Evolutionary conservation across 2,888 invertebrate genomes (phyloP).

Genomic region (Choristoneura rosaceana): DNA sequence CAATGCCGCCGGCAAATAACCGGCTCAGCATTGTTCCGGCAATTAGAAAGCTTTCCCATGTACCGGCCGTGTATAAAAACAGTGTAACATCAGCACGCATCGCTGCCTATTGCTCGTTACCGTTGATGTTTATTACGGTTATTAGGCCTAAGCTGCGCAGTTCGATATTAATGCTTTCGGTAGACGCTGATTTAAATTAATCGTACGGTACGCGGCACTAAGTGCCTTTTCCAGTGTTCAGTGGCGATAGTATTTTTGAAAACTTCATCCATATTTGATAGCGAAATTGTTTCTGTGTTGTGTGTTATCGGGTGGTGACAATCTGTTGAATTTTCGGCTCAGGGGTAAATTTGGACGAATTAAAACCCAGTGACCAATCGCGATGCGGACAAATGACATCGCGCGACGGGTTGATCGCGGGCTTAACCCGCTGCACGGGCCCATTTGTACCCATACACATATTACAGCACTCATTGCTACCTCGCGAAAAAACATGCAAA

Average conservation of each 20-base stretch:
- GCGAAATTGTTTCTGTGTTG: constrained; percentile 37
- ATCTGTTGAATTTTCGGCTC: constrained; percentile 67
- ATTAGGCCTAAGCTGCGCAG: constrained; percentile 81
- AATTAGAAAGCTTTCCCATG: constrained; percentile 86
- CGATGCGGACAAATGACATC: constrained; percentile 64
- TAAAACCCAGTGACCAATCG: constrained; percentile 67
- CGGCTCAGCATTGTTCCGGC: constrained; percentile 86
- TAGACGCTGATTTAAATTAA: constrained; percentile 73
- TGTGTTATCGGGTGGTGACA: constrained; percentile 61
- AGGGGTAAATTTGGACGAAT: constrained; percentile 63
- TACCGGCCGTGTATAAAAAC: constrained; percentile 85
- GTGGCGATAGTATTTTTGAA: constrained; percentile 23
- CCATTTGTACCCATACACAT: constrained; percentile 33
- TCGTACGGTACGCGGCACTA: constrained; percentile 51
- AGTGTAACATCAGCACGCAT: constrained; percentile 85
- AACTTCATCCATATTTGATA: constrained; percentile 40
- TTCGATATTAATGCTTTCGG: constrained; percentile 76
- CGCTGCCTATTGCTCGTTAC: constrained; percentile 85
- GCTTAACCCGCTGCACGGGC: constrained; percentile 56
- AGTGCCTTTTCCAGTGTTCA: constrained; percentile 34
- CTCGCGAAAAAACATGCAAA: constrained; percentile 16
- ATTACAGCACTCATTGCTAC: constrained; percentile 18
- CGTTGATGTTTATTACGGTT: constrained; percentile 84
- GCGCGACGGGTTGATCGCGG: constrained; percentile 64
- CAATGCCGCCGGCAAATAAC: constrained; percentile 85